Conservation (phyloP, 37 sponge, comb jelly and placozoan genomes). For the Aphrocallistes beatrix region DNA sequence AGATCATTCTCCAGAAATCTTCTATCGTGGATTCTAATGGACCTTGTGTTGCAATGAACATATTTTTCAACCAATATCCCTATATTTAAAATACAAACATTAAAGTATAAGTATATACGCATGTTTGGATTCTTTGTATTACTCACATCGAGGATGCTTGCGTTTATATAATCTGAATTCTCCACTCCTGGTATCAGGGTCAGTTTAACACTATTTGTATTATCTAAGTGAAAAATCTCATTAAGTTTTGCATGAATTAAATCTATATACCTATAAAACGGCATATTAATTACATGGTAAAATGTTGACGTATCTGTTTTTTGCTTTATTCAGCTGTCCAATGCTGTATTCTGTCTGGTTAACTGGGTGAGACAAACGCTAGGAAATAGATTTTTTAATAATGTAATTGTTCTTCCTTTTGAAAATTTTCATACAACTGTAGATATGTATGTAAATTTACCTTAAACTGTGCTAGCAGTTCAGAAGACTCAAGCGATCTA, state of each 20-base stretch:
- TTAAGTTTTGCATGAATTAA: no score
- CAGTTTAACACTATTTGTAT: slow-evolving; percentile 71
- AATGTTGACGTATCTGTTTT: slow-evolving; percentile 92
- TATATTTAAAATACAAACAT: no score
- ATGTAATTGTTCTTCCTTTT: neutral
- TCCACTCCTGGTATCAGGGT: slow-evolving; percentile 55
- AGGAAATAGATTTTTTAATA: neutral
- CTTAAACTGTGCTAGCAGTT: neutral
- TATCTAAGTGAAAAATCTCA: no score
- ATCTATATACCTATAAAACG: neutral
- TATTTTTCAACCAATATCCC: slow-evolving; percentile 56
- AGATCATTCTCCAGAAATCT: slow-evolving; percentile 88
- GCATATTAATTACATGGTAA: slow-evolving; percentile 52
- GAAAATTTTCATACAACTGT: no score
- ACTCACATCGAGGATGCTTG: slow-evolving; percentile 79
- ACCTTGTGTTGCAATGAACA: slow-evolving; percentile 83
- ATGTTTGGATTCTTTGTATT: no score
- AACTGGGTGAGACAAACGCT: neutral
- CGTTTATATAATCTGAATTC: slow-evolving; percentile 96
- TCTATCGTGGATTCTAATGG: slow-evolving; percentile 70
- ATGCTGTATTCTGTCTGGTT: slow-evolving; percentile 25
- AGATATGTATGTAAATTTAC: no score
- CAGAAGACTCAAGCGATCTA: no score
- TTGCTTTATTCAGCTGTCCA: slow-evolving; percentile 72
- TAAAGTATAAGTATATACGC: no score